Percentiles rank a stretch among this genome's conserved stretches.
These are phyloP conservation scores for Amphimallon solstitiale DNA, from an alignment of 2,888 invertebrate genomes.

Conservation along the genomic window DNA sequence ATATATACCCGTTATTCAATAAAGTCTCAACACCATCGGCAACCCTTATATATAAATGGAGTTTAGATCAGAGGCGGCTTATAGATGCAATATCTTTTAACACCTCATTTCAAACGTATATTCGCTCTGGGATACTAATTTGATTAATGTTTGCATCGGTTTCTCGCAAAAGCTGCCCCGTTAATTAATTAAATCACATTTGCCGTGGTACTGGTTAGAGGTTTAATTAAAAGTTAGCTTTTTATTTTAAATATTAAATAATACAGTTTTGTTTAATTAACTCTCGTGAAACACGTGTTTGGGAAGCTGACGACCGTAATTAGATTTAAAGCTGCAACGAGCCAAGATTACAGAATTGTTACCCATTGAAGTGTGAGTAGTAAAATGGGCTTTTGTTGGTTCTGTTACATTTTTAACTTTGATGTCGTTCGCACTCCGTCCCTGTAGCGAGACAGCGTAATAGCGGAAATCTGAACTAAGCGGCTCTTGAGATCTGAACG, in stretches of 20 bases:
- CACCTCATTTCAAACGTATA: background rate
- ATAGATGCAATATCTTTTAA: conserved; percentile 8
- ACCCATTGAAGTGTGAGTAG: background rate
- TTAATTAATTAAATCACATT: conserved; percentile 19
- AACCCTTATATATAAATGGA: conserved; percentile 58
- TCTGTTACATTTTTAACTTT: conserved; percentile 22
- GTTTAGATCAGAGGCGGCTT: conserved; percentile 40
- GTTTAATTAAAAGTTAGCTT: conserved; percentile 15
- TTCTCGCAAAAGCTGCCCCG: background rate
- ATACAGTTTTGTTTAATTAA: conserved; percentile 11
- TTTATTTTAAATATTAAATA: background rate
- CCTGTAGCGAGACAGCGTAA: conserved; percentile 35
- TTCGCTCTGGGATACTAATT: background rate
- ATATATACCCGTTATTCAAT: conserved; percentile 56
- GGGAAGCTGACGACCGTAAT: background rate
- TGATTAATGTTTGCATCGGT: no score
- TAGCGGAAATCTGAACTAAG: conserved; percentile 51
- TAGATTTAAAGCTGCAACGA: background rate
- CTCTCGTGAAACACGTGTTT: background rate
- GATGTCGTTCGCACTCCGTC: conserved; percentile 32
- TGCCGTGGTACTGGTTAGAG: background rate
- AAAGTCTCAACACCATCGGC: conserved; percentile 62
- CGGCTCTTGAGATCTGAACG: conserved; percentile 48
- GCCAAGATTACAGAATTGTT: background rate
- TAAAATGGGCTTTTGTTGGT: background rate